Base-by-base conservation (phyloP, 2,113 vertebrate species). In the Plotosus lineatus region DNA sequence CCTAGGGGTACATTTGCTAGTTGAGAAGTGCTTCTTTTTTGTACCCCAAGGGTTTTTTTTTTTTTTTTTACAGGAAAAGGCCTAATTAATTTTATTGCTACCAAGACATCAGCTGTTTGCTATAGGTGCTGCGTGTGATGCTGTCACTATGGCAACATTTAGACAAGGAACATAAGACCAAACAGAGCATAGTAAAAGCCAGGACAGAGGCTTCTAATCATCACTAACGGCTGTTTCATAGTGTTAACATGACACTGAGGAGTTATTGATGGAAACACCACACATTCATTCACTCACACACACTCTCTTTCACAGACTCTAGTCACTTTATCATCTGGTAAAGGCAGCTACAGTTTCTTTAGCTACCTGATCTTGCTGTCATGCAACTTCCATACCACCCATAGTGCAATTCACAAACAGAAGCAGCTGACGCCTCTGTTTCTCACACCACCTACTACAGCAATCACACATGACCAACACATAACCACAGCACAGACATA, bases 71-170 rank as follows among this genome's bases (percentile, higher is more conserved):
- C n/a, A n/a, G n/a, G n/a, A n/a, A n/a, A n/a, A n/a, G n/a, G n/a
- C n/a, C n/a, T n/a, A n/a, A n/a, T n/a, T n/a, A n/a, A n/a, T n/a
- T n/a, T n/a, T n/a, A n/a, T n/a, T n/a, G 40, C 65, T 14, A 44
- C 5, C 21, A 26, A 15, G 4, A 6, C 11, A 14, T 26, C 65
- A 26, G 23, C 65, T 44, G 28, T 68, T 23, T 40, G 40, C 66
- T 44, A 14, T 44, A n/a, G 12, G 40, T 46, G 40, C 66, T 15
- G 3, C 28, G 17, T 0, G 6, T 42, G 12, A 69, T 17, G 21
- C 12, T 8, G 66, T 69, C 40, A 17, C 66, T 46, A 69, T 69
- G 42, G 66, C 66, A 28, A 69, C 40, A 48, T 48, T 65, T 65
- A 65, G 17, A 68, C 7, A 44, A 51, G 28, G 69, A 17, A 51